Evolutionary conservation across 2,113 vertebrate genomes (phyloP).

Genomic region (Brachypodius melanocephalos): DNA sequence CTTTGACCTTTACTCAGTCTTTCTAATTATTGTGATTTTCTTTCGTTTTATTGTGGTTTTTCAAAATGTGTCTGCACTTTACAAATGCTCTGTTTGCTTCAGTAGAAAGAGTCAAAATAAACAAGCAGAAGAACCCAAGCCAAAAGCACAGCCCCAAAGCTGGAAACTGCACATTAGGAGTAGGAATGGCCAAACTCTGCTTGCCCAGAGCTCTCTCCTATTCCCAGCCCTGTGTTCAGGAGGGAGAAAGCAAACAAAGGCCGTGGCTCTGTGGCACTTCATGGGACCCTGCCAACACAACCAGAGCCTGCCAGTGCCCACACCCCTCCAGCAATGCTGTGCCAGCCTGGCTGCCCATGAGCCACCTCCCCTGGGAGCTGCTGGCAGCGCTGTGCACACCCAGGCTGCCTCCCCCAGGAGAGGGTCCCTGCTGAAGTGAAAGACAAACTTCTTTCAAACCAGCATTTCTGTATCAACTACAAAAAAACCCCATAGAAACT

Average conservation of each 20-base stretch:
- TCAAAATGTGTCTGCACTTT: slow-evolving; percentile 16
- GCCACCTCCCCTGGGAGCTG: rapidly evolving
- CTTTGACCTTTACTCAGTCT: slow-evolving; percentile 30
- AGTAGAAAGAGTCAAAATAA: slow-evolving; percentile 34
- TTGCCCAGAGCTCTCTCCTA: not conserved
- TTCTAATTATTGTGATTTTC: slow-evolving; percentile 64
- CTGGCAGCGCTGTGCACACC: not conserved
- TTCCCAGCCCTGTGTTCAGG: not conserved
- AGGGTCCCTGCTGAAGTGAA: not conserved
- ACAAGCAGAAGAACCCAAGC: not conserved
- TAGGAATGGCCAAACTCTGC: not conserved
- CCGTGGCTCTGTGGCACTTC: rapidly evolving
- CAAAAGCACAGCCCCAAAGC: slow-evolving; percentile 1
- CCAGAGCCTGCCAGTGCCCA: not conserved
- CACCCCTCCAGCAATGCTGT: rapidly evolving
- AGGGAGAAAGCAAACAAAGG: not conserved
- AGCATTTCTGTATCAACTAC: not conserved
- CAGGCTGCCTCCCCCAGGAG: not conserved
- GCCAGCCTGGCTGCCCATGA: not conserved
- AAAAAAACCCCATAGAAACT: not conserved
- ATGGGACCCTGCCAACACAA: not conserved
- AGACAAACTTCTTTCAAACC: not conserved
- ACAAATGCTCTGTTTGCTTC: not conserved
- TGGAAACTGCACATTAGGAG: slow-evolving; percentile 16
- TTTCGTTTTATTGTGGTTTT: slow-evolving; percentile 49